Evolutionary conservation across 2,888 invertebrate genomes (phyloP).

Genomic region (Patella pellucida): DNA sequence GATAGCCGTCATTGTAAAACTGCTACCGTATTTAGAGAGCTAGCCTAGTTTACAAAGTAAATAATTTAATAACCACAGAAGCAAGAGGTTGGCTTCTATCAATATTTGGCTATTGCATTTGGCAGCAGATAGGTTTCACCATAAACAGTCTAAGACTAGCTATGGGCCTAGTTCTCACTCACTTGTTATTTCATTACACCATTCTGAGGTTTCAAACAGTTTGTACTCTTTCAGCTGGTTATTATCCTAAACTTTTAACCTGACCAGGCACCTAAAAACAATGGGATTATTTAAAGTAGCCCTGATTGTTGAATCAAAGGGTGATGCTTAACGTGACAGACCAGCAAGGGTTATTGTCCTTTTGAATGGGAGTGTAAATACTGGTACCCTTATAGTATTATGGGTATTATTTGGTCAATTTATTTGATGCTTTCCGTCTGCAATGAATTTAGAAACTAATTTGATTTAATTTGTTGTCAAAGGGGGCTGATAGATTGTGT

Average conservation of each 20-base stretch:
- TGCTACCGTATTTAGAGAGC: too few species aligned
- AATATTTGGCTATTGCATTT: background rate
- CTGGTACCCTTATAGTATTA: background rate
- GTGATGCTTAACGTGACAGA: too few species aligned
- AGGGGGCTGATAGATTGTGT: background rate
- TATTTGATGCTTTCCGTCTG: conserved; percentile 1
- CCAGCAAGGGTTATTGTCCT: background rate
- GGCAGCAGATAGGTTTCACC: background rate
- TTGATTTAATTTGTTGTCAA: background rate
- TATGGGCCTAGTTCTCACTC: too few species aligned
- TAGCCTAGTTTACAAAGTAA: conserved; percentile 4
- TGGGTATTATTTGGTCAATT: conserved; percentile 7
- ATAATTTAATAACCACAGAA: background rate
- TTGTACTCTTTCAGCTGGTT: background rate
- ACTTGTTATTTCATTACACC: too few species aligned
- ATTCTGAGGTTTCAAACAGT: too few species aligned
- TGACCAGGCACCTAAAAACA: background rate
- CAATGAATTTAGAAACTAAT: background rate
- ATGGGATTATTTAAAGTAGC: background rate
- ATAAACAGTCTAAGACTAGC: background rate
- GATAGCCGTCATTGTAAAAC: too few species aligned
- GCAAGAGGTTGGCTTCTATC: background rate
- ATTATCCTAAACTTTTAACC: background rate
- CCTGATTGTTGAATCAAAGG: too few species aligned
- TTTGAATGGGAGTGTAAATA: background rate